Evolutionary conservation across 1,140 invertebrate species (phyloP).

Genomic region (Papilio helenus): DNA sequence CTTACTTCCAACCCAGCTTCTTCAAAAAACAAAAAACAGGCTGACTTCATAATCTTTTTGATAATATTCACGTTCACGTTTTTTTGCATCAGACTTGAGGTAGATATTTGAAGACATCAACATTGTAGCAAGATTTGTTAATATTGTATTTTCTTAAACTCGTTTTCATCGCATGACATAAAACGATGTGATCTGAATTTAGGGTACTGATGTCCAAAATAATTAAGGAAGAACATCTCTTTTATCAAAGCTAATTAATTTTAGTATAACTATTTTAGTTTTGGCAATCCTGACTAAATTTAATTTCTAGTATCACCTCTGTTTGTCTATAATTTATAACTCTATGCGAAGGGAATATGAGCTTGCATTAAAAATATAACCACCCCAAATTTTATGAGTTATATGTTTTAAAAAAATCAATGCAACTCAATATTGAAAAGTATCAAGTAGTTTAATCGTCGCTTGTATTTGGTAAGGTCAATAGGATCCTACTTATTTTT

Average conservation of each 20-base stretch:
- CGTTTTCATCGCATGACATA: background rate
- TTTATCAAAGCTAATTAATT: background rate
- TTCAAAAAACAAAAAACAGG: no score
- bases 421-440: no score
- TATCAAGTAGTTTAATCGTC: background rate
- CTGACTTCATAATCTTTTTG: no score
- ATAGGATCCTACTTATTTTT: conserved; percentile 14
- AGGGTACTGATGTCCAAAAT: background rate
- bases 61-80: background rate
- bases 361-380: background rate
- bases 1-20: background rate
- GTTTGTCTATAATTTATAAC: background rate
- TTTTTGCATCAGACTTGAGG: background rate
- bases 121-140: background rate
- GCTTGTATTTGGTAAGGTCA: background rate
- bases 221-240: background rate
- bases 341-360: no score
- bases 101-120: background rate
- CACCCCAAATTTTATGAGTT: no score
- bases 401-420: no score
- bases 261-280: background rate
- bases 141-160: conserved; percentile 14
- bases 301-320: background rate
- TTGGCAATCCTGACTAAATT: no score
- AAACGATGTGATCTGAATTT: background rate